Evolutionary conservation across 1,140 invertebrate genomes (phyloP), one percentile per base, ranked within the genome.

Genomic region (Paracyclopina nana): DNA sequence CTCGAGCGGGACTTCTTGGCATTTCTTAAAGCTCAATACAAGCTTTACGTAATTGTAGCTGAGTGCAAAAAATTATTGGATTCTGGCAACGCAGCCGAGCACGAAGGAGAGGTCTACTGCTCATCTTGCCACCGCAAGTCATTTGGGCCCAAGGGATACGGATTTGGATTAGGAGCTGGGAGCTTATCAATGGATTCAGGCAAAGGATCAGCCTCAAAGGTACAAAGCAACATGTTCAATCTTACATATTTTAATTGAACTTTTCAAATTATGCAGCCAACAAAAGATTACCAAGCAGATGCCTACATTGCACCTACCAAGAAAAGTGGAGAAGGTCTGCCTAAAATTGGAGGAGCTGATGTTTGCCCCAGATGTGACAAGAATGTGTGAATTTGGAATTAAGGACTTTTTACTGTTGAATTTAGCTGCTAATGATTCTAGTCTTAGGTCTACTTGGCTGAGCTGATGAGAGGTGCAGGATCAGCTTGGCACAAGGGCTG

Each of bases 91-190:
- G 57, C 64, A 31, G 64, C 63, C 30, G 66, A 70, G 49, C 63
- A 67, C 46, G 59, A 65, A 50, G 63, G 65, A 20, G 60, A 68
- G 52, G 61, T 75, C 24, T 73, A 63, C 59, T 74, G 72, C 59
- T 69, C 66, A 53, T 65, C 62, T 43, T 70, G 68, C 58, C 70
- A 70, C 60, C 64, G 63, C 8, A 61, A 62, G 34, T 53, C 65
- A 22, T 70, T 68, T 62, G 68, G 68, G 52, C 68, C 68, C 27
- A 68, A 69, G 56, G 68, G 68, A n/a, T 69, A 65, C 55, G 71
- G 71, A n/a, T 72, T 70, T 57, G 72, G 72, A 6, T 61, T 63
- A 25, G 72, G 72, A 12, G 70, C 70, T 27, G 72, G 71, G 14
- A 63, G 67, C 18, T 60, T 73, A 11, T 67, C 65, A 46, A 72